Base-by-base conservation (phyloP, 2,888 invertebrate genomes). In the Stenotaenia linearis region DNA sequence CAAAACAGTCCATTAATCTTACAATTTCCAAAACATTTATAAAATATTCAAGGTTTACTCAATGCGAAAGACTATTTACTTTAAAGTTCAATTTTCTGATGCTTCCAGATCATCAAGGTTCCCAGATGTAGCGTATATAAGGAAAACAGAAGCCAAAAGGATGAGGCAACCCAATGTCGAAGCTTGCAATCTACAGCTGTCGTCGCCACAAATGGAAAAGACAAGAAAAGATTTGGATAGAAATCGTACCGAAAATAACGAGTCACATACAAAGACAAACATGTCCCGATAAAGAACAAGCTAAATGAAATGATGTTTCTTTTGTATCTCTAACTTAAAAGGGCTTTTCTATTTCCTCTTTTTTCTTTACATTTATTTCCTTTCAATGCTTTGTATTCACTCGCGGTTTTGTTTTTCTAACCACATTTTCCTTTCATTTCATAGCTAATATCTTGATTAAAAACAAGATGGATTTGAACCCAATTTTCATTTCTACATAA, bases 161-260 rank as follows among this genome's bases (percentile, higher is more conserved):
- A n/a, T 69, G 69, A n/a, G 69, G 69, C 69, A 69, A 28, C 25
- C 69, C 23, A 69, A 69, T 12, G 69, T 25, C 69, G 69, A 69
- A 69, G 69, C 69, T 69, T 69, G 69, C 69, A 69, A 69, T 25
- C 69, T 69, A 69, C 69, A 69, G 69, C 69, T 69, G 69, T 69
- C 69, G 69, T 28, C 69, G 28, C 28, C 69, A 69, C 69, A 69
- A 69, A 69, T 69, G 69, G 69, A 69, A 69, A 69, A 69, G 69
- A 69, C 69, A 69, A 69, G 69, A 25, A 69, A 69, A 69, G 69
- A 69, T 69, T 69, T 69, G 25, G 25, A 69, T 28, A 25, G 69
- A 12, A 69, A 28, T 28, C 69, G 25, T 50, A 25, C 25, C 69
- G 69, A 69, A 69, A 69, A 69, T 69, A 69, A 25, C 7, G 25